Percentiles rank a stretch among this genome's conserved stretches.
Evolutionary conservation across 2,113 vertebrate genomes (phyloP).

Genomic region (Probosciger aterrimus): DNA sequence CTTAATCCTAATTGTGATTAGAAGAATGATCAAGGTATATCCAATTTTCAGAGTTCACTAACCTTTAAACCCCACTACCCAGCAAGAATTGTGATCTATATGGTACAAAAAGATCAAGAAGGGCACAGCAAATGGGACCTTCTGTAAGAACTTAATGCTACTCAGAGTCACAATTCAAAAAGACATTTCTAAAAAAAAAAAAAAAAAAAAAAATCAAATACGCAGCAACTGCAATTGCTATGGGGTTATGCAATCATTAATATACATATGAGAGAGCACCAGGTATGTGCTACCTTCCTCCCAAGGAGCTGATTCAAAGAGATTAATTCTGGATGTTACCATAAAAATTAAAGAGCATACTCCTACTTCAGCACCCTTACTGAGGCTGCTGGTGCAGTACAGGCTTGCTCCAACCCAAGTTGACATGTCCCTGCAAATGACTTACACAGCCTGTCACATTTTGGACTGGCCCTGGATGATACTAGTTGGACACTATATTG

Average conservation of each 20-base stretch:
- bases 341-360: not conserved
- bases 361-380: not conserved
- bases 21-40: not conserved
- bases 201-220: not conserved
- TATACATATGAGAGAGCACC: not conserved
- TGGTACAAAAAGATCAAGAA: not conserved
- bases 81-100: not conserved
- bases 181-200: not conserved
- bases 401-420: not conserved
- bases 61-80: not conserved
- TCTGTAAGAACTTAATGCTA: not conserved
- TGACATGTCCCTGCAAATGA: not conserved
- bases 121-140: not conserved
- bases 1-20: conserved; percentile 58
- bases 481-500: not conserved
- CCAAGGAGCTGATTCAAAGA: not conserved
- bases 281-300: not conserved
- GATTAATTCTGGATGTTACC: not conserved
- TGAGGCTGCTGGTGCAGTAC: not conserved
- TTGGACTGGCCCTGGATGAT: not conserved
- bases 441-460: not conserved
- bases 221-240: not conserved
- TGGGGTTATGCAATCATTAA: not conserved
- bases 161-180: not conserved
- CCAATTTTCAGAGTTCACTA: conserved; percentile 16